Conservation (phyloP, 2,113 vertebrate genomes). For the Morone chrysops region DNA sequence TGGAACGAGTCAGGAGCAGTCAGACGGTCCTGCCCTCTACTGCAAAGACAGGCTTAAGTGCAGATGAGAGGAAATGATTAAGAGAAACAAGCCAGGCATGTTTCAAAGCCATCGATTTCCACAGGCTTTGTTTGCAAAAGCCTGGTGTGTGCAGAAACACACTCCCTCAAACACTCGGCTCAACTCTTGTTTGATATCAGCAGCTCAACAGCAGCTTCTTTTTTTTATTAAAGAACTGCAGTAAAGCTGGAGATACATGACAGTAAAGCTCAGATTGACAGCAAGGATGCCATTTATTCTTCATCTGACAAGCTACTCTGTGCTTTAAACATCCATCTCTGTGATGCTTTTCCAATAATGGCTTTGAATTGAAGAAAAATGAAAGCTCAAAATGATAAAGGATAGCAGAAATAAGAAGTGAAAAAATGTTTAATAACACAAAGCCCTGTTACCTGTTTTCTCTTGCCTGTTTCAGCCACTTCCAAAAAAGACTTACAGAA, state of each 20-base stretch:
- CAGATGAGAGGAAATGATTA: constrained; percentile 59
- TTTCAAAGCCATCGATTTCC: constrained; percentile 58
- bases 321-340: constrained; percentile 37
- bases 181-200: constrained; percentile 44
- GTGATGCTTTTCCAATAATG: constrained; percentile 19
- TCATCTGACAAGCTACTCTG: constrained; percentile 1
- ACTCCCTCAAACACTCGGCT: constrained; percentile 10
- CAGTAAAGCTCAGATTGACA: constrained; percentile 11
- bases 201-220: neutral
- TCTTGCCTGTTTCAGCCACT: neutral
- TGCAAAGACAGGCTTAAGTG: constrained; percentile 24
- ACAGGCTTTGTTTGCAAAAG: constrained; percentile 34
- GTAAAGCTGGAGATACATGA: constrained; percentile 20
- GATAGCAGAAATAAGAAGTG: neutral
- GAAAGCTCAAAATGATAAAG: constrained; percentile 41
- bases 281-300: constrained; percentile 28
- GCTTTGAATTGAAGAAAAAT: constrained; percentile 37
- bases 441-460: neutral
- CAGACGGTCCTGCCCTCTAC: constrained; percentile 10
- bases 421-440: constrained; percentile 24
- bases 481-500: neutral
- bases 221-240: neutral
- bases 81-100: constrained; percentile 24
- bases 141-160: constrained; percentile 21
- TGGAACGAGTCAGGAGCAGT: neutral